Evolutionary conservation across 2,888 invertebrate genomes (phyloP), one percentile per base, ranked within the genome.

Genomic region (Drosophila neutralis): DNA sequence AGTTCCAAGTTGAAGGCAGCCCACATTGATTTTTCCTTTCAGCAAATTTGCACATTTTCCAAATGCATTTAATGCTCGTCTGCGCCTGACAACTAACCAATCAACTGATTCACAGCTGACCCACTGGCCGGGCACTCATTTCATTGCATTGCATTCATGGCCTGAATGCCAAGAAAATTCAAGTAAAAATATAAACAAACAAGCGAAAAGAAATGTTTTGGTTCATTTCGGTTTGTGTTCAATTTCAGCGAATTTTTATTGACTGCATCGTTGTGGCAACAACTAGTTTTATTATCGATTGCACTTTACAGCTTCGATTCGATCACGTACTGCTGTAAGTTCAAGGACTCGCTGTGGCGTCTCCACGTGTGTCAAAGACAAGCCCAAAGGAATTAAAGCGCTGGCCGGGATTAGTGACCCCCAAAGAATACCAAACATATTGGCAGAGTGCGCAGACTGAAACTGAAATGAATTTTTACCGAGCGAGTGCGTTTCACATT

Each of bases 1-100:
- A 38, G 73, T 57, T 63, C 73, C 79, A 73, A 80, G 77, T 71
- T 78, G 73, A 87, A 87, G 88, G 85, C 65, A 82, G 52, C 49
- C 52, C 21, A 29, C 79, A 79, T 84, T 80, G 87, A 84, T 76
- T 87, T 78, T 54, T 57, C 40, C 59, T 35, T 78, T 62, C 61
- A 64, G 18, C 49, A 56, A 45, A 62, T 65, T 62, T 68, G 58
- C 54, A 58, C 64, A 65, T 64, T 45, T 68, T 27, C 35, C 21
- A 31, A 31, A 54, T 53, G 63, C 49, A 67, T 61, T 62, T 53
- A 54, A 57, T 15, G 18, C 35, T 24, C 27, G 27, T 38, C 54
- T 18, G 18, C 18, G 3, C n/a, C 18, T 49, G 49, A 27, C 49
- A 49, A 49, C 49, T 5, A 49, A 27, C 24, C 54, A 38, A 56